A percentile compares a stretch with the other conserved stretches of the same genome.
Evolutionary conservation across 2,797 vertebrate species (phyloP).

Genomic region (Philypnodon macrostomus): DNA sequence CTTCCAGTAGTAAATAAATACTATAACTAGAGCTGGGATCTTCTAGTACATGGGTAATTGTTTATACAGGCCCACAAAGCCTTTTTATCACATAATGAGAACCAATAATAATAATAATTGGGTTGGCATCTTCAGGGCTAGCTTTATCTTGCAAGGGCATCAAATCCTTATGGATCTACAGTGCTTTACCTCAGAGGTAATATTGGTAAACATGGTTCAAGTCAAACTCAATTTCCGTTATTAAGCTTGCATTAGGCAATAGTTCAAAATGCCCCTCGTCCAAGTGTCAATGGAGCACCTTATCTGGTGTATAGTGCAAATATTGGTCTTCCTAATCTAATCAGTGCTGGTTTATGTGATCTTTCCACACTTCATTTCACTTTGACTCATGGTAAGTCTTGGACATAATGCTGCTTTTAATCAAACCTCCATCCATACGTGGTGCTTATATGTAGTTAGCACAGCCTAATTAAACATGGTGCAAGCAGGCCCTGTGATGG

Average conservation of each 20-base stretch:
- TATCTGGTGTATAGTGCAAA: conserved; percentile 6
- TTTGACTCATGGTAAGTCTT: neutral
- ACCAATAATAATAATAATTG: too few relatives aligned
- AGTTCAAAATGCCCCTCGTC: neutral
- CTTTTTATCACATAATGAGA: too few relatives aligned
- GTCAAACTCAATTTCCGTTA: neutral
- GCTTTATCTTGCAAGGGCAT: too few relatives aligned
- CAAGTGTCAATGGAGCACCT: neutral
- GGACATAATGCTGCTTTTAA: conserved; percentile 7
- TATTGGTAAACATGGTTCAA: neutral
- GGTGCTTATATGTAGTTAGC: conserved; percentile 15
- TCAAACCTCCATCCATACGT: conserved; percentile 11
- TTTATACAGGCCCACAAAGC: too few relatives aligned
- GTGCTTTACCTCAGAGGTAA: neutral
- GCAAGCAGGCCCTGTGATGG: conserved; percentile 18
- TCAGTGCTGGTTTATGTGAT: conserved; percentile 2
- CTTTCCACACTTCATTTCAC: conserved; percentile 8
- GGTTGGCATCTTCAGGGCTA: too few relatives aligned
- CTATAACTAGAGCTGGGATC: too few relatives aligned
- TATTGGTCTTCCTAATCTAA: conserved; percentile 12
- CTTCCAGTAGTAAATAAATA: too few relatives aligned
- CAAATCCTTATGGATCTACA: too few relatives aligned
- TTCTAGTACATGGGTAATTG: too few relatives aligned
- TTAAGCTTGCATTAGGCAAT: neutral
- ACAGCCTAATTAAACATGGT: conserved; percentile 28